These are phyloP conservation scores for Ploceus nigricollis DNA, from an alignment of 2,113 vertebrate genomes.

Conservation along the genomic window DNA sequence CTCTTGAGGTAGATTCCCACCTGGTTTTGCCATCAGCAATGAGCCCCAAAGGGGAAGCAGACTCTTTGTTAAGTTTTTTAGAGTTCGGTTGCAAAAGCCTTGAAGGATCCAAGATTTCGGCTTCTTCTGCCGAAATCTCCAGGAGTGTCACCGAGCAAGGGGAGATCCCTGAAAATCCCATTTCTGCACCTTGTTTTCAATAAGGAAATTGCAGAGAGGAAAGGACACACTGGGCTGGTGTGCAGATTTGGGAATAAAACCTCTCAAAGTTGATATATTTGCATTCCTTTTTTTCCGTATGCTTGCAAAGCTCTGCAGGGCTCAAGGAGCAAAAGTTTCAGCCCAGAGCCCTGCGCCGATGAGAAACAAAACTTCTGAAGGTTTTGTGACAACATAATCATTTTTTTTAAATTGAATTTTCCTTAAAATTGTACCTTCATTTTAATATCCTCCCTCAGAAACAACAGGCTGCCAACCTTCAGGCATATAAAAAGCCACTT, in stretches of 20 bases:
- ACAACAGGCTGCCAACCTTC: not conserved
- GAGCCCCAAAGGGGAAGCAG: not conserved
- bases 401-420: rapidly evolving
- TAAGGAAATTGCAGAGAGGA: not conserved
- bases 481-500: not conserved
- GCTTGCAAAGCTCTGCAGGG: rapidly evolving
- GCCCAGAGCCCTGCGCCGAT: rapidly evolving
- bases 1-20: not conserved
- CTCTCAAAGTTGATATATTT: not conserved
- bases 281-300: rapidly evolving
- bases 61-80: not conserved
- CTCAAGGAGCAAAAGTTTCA: not conserved
- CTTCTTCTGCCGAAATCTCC: not conserved
- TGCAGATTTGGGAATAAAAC: not conserved
- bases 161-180: not conserved
- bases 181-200: not conserved
- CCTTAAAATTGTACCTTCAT: not conserved
- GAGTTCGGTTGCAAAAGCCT: not conserved
- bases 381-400: rapidly evolving
- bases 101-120: rapidly evolving
- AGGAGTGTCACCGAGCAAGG: rapidly evolving
- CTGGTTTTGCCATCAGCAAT: not conserved
- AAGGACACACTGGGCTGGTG: rapidly evolving
- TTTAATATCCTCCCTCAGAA: not conserved
- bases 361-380: not conserved